These are phyloP conservation scores for Drosophila antonietae DNA, from an alignment of 2,888 invertebrate species.

Conservation along the genomic window DNA sequence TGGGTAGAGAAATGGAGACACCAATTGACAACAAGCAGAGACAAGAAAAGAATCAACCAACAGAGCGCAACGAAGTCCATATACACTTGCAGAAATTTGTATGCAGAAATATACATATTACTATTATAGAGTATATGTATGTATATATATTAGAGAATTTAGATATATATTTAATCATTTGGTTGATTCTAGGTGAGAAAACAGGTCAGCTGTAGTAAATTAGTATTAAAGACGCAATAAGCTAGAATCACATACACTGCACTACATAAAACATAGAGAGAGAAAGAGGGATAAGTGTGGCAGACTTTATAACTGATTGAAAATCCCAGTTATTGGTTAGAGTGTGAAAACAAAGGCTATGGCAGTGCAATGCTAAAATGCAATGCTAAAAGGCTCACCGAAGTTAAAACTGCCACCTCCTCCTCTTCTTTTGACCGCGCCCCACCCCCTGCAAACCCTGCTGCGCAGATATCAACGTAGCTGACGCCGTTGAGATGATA, in stretches of 20 bases:
- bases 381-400: conserved; percentile 71
- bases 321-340: background rate
- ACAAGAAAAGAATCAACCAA: background rate
- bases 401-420: conserved; percentile 34
- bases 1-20: conserved; percentile 5
- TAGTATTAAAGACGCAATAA: too few species aligned
- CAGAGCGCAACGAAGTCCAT: background rate
- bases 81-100: conserved; percentile 3
- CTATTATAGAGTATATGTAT: too few species aligned
- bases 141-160: too few species aligned
- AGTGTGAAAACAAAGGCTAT: background rate
- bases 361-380: conserved; percentile 61
- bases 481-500: conserved; percentile 65
- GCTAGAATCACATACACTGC: too few species aligned
- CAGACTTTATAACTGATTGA: background rate
- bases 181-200: too few species aligned
- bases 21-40: conserved; percentile 2
- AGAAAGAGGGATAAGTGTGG: background rate
- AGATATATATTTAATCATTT: too few species aligned
- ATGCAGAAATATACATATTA: too few species aligned
- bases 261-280: too few species aligned
- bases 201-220: too few species aligned
- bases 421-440: background rate
- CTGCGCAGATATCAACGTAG: conserved; percentile 23
- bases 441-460: background rate